Base-by-base conservation (phyloP, 2,888 invertebrate species). In the Lordiphosa fenestrarum region DNA sequence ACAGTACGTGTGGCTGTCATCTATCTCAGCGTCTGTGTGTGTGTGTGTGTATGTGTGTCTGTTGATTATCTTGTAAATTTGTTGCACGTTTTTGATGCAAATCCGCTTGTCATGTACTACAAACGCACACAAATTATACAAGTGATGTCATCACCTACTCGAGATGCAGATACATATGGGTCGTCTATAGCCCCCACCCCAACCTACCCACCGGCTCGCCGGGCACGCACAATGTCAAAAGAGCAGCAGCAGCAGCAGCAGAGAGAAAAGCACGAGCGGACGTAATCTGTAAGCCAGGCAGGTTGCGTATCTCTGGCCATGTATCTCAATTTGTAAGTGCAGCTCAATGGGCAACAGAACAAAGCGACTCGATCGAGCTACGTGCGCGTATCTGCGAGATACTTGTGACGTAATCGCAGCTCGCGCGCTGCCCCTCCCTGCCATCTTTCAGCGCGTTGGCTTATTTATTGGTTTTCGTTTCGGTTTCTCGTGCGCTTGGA, bases 41-140 rank as follows among this genome's bases (percentile, higher is more conserved):
- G n/a, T 50, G 15, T 19, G 19, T 33, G 19, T 50, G 33, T 54
- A 42, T 40, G 12, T 36, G 64, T n/a, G n/a, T n/a, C n/a, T n/a
- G n/a, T 66, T 68, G 57, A 66, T 66, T 72, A 69, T 62, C 56
- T 57, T 69, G 69, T 59, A 67, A 70, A 70, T 64, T 67, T 71
- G 56, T 42, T 52, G 62, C 69, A 71, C 62, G 72, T 72, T 69
- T 63, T 38, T 41, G 57, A 63, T 67, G 63, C 67, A 67, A 67
- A 67, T 67, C 67, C 67, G 67, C 67, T 50, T 66, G 67, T 63
- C 67, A 67, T 62, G 56, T 57, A 53, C 51, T 6, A 37, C 53
- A 55, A 46, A 37, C 12, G 3, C 60, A 55, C 21, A 52, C 44
- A 60, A 67, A 71, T 54, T 25, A 46, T 37, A 57, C 63, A 63